Base-by-base conservation (phyloP, 2,888 invertebrate genomes). In the Cryptus viduatorius region DNA sequence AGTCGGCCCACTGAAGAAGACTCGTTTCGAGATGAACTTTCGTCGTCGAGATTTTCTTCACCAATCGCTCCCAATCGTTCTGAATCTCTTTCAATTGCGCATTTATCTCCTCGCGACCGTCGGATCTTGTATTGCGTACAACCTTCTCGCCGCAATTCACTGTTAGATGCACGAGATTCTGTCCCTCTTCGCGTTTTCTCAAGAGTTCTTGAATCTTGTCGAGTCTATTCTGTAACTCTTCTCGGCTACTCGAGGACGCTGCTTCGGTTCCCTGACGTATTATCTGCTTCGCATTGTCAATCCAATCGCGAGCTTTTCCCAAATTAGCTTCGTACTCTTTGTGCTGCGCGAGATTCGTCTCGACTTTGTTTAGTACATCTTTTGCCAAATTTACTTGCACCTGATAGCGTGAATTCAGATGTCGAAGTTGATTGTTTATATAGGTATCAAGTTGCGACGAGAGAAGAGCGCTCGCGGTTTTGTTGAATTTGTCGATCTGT, bases 1-100 rank as follows among this genome's bases (percentile, higher is more conserved):
- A 99, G 92, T 98, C 98, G 7, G 98, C 98, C 98, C 98, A 99
- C 95, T 99, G 98, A 56, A 98, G 94, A 14, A 98, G 94, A 88
- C 97, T 97, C 0, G 98, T 98, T 94, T 99, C 98, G 50, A 99
- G 94, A 90, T 98, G 97, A 14, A 98, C 98, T 94, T 98, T 98
- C 0, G 98, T 97, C 0, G 97, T 98, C 0, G 98, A 97, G 95
- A 98, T 97, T 93, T 98, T 98, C 94, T 98, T 98, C 0, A 98
- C 97, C 12, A 98, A 94, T 84, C 98, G 95, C 91, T 98, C 98
- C 98, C 98, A 98, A 90, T 98, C 98, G 82, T 95, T 96, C 94
- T 98, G 98, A 44, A 99, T 95, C 90, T 98, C 98, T 92, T 97
- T 98, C 87, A 98, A 95, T 94, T 98, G 97, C 31, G 96, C 96